A percentile compares a stretch with the other conserved stretches of the same genome.
Evolutionary conservation across 2,888 invertebrate genomes (phyloP).

Genomic region (Stegophylla sp.): DNA sequence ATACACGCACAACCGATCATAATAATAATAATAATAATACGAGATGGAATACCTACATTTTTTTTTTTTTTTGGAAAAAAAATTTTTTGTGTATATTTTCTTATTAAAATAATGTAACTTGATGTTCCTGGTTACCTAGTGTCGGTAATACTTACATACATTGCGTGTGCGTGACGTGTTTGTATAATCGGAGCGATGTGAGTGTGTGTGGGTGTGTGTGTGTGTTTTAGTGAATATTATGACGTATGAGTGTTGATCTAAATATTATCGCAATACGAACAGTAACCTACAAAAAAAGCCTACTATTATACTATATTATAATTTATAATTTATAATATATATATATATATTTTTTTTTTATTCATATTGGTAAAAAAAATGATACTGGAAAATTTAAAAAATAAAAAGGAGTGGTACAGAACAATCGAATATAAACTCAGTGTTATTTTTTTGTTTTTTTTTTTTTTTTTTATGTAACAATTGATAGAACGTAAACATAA

Average conservation of each 20-base stretch:
- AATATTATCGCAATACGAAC: conserved; percentile 28
- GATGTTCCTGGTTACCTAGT: neutral
- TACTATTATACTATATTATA: conserved; percentile 18
- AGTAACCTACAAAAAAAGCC: conserved; percentile 30
- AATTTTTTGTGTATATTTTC: neutral
- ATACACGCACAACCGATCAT: conserved; percentile 7
- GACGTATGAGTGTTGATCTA: conserved; percentile 3
- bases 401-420: conserved; percentile 7
- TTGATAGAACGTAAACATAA: neutral
- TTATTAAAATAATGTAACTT: neutral
- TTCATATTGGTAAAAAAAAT: conserved; percentile 7
- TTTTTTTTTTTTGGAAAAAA: neutral
- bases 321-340: conserved; percentile 21
- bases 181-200: neutral
- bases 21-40: too few relatives aligned
- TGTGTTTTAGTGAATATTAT: neutral
- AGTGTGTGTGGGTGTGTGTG: neutral
- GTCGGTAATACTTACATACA: neutral
- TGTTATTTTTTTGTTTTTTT: neutral
- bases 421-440: neutral
- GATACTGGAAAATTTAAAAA: neutral
- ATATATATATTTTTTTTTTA: neutral
- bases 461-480: neutral
- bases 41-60: neutral
- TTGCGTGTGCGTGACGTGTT: neutral